Conservation (phyloP, 1,140 invertebrate species). For the Dreissena rostriformis region DNA sequence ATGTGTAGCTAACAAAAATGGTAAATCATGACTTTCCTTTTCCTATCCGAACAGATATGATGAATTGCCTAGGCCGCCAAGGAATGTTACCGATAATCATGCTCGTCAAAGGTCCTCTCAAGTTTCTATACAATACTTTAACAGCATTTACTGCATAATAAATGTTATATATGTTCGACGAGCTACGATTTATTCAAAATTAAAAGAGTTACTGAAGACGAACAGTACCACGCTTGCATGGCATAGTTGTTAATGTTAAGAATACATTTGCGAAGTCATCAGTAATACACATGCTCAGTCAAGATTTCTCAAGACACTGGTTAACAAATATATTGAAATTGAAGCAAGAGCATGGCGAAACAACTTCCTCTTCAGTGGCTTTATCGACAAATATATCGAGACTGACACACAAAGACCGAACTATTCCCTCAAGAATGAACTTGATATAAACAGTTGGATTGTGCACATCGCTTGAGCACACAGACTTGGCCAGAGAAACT, state of each 20-base stretch:
- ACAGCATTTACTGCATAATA: too few relatives aligned
- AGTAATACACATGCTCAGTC: neutral
- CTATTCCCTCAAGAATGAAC: neutral
- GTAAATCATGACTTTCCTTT: too few relatives aligned
- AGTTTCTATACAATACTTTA: too few relatives aligned
- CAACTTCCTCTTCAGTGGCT: neutral
- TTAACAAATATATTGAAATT: neutral
- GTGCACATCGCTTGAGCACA: neutral
- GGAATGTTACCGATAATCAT: too few relatives aligned
- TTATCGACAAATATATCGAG: neutral
- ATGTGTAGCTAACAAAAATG: too few relatives aligned
- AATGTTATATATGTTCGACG: too few relatives aligned
- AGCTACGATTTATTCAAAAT: neutral
- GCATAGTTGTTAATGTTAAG: neutral
- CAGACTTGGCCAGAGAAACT: neutral
- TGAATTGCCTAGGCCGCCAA: too few relatives aligned
- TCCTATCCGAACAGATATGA: too few relatives aligned
- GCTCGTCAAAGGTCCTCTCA: too few relatives aligned
- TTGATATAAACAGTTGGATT: neutral
- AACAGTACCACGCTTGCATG: neutral
- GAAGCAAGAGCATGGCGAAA: neutral
- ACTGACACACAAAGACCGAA: neutral
- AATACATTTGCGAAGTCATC: neutral
- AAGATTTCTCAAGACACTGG: neutral
- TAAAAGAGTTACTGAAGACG: neutral